Percentiles rank a stretch among this genome's conserved stretches.
These are phyloP conservation scores for Margaritifera margaritifera DNA, from an alignment of 2,888 invertebrate genomes.

Conservation along the genomic window DNA sequence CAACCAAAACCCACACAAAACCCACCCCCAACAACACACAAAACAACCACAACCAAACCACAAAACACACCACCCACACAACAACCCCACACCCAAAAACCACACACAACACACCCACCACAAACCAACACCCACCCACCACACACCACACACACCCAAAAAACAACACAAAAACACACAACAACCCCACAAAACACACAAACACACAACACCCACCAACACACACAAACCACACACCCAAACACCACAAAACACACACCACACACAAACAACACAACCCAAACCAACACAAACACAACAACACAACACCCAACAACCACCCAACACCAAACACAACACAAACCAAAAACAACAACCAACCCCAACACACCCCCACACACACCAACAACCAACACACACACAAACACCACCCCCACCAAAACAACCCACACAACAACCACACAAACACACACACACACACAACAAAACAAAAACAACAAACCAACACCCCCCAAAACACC, in stretches of 20 bases:
- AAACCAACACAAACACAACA: no score
- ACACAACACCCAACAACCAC: no score
- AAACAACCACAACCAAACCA: neutral
- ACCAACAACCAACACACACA: no score
- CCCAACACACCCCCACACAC: no score
- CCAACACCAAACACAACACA: neutral
- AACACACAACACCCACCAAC: neutral
- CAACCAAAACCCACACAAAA: neutral
- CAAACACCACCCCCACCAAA: no score
- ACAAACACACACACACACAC: no score
- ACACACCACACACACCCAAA: neutral
- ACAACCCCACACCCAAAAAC: neutral
- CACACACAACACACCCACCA: neutral
- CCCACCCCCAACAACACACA: neutral
- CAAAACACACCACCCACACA: neutral
- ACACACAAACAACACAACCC: neutral
- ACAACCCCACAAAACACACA: neutral
- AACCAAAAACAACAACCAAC: neutral
- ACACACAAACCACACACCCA: neutral
- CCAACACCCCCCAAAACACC: no score
- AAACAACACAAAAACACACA: neutral
- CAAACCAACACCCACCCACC: neutral
- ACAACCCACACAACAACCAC: no score
- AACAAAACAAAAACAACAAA: no score
- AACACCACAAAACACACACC: neutral